phyloP scores from a whole-genome alignment of 2,797 vertebrate species.

The Microctenopoma steveboyesi region DNA sequence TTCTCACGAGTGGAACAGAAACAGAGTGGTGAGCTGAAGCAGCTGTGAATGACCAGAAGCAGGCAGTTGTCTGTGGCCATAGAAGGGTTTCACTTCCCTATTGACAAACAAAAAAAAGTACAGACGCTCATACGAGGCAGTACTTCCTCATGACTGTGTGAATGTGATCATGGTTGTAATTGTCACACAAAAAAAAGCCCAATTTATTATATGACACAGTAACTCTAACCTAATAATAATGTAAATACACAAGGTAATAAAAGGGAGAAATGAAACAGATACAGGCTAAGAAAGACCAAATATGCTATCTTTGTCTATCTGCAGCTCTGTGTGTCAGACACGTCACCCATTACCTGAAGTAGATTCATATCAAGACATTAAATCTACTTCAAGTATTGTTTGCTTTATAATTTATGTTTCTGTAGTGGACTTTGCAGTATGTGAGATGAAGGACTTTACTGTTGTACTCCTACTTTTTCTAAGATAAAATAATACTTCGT shows the following conservation, averaged over 20 bases:
- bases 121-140: constrained; percentile 10
- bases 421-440: too few species aligned
- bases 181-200: background rate
- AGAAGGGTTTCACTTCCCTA: constrained; percentile 67
- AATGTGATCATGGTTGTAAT: constrained; percentile 6
- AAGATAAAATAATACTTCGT: background rate
- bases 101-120: constrained; percentile 26
- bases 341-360: background rate
- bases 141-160: constrained; percentile 68
- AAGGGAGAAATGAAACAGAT: background rate
- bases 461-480: background rate
- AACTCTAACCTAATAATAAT: background rate
- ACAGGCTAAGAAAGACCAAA: background rate
- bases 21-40: constrained; percentile 15
- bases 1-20: constrained; percentile 8
- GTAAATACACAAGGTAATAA: background rate
- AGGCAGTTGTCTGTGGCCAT: constrained; percentile 26
- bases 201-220: background rate
- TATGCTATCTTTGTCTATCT: too few species aligned
- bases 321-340: background rate
- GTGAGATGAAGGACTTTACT: background rate
- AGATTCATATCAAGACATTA: too few species aligned
- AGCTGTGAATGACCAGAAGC: constrained; percentile 40
- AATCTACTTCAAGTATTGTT: too few species aligned
- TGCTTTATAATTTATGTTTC: too few species aligned